Evolutionary conservation across 2,113 vertebrate genomes (phyloP), one percentile per base, ranked within the genome.

Genomic region (Pseudolaguvia tuberculata): DNA sequence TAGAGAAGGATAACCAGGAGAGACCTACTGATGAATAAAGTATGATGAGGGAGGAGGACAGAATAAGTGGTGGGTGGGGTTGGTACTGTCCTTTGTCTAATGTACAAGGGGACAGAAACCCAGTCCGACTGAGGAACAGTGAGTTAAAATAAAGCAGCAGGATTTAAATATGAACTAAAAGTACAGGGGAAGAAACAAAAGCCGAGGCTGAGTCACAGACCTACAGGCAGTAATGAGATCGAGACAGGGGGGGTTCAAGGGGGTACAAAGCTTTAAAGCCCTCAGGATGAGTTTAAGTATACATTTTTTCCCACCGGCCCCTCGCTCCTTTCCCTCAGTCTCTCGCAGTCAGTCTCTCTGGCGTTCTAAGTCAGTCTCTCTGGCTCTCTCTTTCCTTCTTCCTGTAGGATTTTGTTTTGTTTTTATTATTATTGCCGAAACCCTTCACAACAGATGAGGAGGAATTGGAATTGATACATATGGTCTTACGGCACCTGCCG

Each of bases 1-100:
- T 62, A 29, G 71, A 72, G 83, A 48, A 75, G 21, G 66, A 75
- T 84, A 82, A 86, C 73, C 83, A 77, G 42, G 47, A 66, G 17
- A 45, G 12, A 47, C 45, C 3, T 35, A 2, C 45, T 15, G 61
- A 21, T 45, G n/a, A 63, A 11, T 70, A 29, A 31, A 29, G 4
- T 69, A 15, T 25, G 13, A 31, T 35, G 10, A 72, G 73, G 53
- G 14, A 53, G 27, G n/a, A n/a, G n/a, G n/a, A n/a, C n/a, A 17
- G 4, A 35, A 17, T 14, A 12, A 18, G 45, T 42, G 25, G 45
- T 11, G 10, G 57, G 58, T 4, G 11, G 27, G 42, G 31, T 72
- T 45, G 23, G 10, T 5, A 27, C 10, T 23, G 29, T 47, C 1
- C 18, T 45, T 50, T 17, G 8, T 72, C 50, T 72, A 5, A 47